Base-by-base conservation (phyloP, 1,140 invertebrate species). In the Tetramorium parvispinum region DNA sequence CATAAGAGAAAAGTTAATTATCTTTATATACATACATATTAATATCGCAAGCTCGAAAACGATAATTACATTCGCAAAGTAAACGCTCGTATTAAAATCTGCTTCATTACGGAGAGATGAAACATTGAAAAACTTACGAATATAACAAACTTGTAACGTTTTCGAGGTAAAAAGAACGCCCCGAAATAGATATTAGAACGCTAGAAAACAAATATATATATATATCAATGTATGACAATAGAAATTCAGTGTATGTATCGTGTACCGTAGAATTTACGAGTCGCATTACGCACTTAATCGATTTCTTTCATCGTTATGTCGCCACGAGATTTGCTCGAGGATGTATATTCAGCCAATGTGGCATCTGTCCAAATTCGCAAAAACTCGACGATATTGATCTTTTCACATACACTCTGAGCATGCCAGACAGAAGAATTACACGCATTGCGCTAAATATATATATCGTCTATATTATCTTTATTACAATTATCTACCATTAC, bases 401-500 rank as follows among this genome's bases (percentile, higher is more conserved):
- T 3, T 46, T 78, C 76, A 8, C 18, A 18, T 11, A 24, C 16
- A 18, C 37, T 78, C 76, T 3, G 61, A 32, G 13, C 32, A 16
- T 68, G 21, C 2, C 57, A 49, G 11, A 61, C 16, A 70, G 10
- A 57, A 53, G 32, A 40, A 4, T 53, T 59, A 57, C 11, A 71
- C 24, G 24, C 16, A 51, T 68, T 55, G 46, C 18, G 10, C 37
- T 71, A 24, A 71, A 73, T 49, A 51, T 18, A 18, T 5, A 49
- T 51, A 73, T 24, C 13, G 2, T 73, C 43, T 37, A 32, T 37
- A 66, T 70, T 65, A 70, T 63, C 13, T 16, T 76, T 86, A 85
- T 86, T 85, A 89, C 73, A 55, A 89, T 63, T 73, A 63, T 86
- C 13, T 51, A 61, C 16, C n/a, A 46, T 59, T 37, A 51, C 21